Base-by-base conservation (phyloP, 1,140 invertebrate genomes). In the Camponotus floridanus region DNA sequence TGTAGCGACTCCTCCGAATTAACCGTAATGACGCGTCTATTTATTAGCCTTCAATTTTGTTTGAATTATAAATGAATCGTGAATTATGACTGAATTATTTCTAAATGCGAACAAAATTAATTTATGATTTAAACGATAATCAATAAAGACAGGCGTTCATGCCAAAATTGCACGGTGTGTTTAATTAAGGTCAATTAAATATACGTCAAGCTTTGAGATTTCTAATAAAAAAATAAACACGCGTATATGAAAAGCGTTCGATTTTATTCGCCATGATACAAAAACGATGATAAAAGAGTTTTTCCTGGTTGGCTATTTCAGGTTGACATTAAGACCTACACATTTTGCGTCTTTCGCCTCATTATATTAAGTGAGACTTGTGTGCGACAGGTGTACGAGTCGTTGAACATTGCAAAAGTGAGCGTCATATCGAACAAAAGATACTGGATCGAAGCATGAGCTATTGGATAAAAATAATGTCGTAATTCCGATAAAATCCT, bases 381-480 rank as follows among this genome's bases (percentile, higher is more conserved):
- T 13, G 55, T 45, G 68, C 36, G 65, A 70, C 57, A 21, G 42
- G n/a, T 73, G 48, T 33, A 83, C 79, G 68, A 61, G 42, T 33
- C 42, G 57, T 74, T 83, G 55, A 83, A 48, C 79, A 83, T 74
- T 61, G 59, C 73, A 67, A 83, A 86, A 81, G 73, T 51, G 36
- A 83, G 45, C 31, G 18, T 45, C n/a, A 36, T 48, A 65, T 57
- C 21, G 57, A 71, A 65, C 55, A 68, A 70, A 80, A 70, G 33
- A 57, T 68, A 39, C 33, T 36, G 3, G 65, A 80, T n/a, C 36
- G 33, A 59, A 48, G 74, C 65, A 76, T 62, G 80, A 80, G 65
- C 85, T 70, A 70, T 86, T n/a, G 57, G 62, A 59, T 85, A 84
- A 86, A 90, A 87, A 88, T 85, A 87, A 87, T 74, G 83, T 86